Evolutionary conservation across 1,140 invertebrate species (phyloP).

Genomic region (Cydia fagiglandana): DNA sequence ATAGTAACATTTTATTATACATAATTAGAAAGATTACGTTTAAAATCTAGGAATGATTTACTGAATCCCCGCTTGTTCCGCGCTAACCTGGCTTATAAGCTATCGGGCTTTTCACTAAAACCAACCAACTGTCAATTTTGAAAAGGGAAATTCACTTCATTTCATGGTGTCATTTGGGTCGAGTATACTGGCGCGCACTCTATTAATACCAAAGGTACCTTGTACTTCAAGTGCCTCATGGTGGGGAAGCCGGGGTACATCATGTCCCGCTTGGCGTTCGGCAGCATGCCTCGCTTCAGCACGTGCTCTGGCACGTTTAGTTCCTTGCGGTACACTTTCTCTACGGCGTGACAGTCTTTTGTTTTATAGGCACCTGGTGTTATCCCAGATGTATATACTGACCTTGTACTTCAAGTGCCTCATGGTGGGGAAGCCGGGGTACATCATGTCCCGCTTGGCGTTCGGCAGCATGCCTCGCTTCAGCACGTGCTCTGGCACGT

Average conservation of each 20-base stretch:
- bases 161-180: no score
- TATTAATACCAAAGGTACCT: no score
- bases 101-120: no score
- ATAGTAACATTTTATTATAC: no score
- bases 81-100: no score
- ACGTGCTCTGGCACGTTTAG: conserved; percentile 81
- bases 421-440: conserved; percentile 95
- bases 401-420: conserved; percentile 90
- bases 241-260: conserved; percentile 96
- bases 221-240: conserved; percentile 85
- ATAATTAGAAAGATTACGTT: no score
- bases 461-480: conserved; percentile 87
- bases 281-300: conserved; percentile 87
- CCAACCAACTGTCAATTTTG: no score
- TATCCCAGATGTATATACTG: conserved; percentile 42
- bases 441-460: conserved; percentile 85
- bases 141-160: no score
- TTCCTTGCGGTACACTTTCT: conserved; percentile 80
- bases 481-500: conserved; percentile 81
- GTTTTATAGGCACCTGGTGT: no score
- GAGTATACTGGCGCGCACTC: no score
- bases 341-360: conserved; percentile 79
- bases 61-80: no score
- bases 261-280: conserved; percentile 84
- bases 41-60: no score